phyloP scores from a whole-genome alignment of 2,797 vertebrate species.

The Sebastes vulpes region DNA sequence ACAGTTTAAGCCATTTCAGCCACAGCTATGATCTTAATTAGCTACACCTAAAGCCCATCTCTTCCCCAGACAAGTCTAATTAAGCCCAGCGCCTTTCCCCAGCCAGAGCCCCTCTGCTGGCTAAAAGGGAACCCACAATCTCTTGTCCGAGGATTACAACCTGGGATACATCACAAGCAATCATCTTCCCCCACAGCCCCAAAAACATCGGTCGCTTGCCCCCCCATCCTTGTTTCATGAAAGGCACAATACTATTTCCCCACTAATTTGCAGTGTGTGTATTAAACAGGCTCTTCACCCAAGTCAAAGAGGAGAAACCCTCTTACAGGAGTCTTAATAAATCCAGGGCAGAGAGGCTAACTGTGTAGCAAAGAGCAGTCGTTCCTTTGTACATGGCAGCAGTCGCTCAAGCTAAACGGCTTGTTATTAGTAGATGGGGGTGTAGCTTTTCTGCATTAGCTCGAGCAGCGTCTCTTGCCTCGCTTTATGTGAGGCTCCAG shows the following conservation, averaged over 20 bases:
- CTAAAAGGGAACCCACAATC: slow-evolving; percentile 79
- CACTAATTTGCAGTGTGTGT: slow-evolving; percentile 86
- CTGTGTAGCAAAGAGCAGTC: slow-evolving; percentile 68
- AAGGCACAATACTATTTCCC: slow-evolving; percentile 79
- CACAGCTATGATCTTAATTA: slow-evolving; percentile 89
- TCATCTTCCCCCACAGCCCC: slow-evolving; percentile 77
- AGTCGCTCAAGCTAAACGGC: slow-evolving; percentile 74
- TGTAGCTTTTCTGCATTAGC: slow-evolving; percentile 62
- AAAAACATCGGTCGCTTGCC: slow-evolving; percentile 45
- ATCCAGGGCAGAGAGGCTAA: slow-evolving; percentile 69
- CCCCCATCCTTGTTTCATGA: slow-evolving; percentile 67
- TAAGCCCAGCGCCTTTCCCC: slow-evolving; percentile 84
- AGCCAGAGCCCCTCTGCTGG: slow-evolving; percentile 80
- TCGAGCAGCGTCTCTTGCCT: slow-evolving; percentile 60
- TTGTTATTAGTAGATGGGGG: slow-evolving; percentile 71
- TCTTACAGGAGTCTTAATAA: slow-evolving; percentile 82
- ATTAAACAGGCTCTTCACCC: slow-evolving; percentile 86
- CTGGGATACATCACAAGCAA: slow-evolving; percentile 88
- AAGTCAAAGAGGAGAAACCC: slow-evolving; percentile 82
- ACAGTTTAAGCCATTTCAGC: slow-evolving; percentile 87
- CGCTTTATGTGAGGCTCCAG: slow-evolving; percentile 43
- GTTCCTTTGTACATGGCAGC: slow-evolving; percentile 70
- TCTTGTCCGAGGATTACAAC: slow-evolving; percentile 88
- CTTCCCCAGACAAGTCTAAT: slow-evolving; percentile 87
- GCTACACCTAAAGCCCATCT: slow-evolving; percentile 87